Conservation (phyloP, 2,888 invertebrate genomes). For the Acleris holmiana region DNA sequence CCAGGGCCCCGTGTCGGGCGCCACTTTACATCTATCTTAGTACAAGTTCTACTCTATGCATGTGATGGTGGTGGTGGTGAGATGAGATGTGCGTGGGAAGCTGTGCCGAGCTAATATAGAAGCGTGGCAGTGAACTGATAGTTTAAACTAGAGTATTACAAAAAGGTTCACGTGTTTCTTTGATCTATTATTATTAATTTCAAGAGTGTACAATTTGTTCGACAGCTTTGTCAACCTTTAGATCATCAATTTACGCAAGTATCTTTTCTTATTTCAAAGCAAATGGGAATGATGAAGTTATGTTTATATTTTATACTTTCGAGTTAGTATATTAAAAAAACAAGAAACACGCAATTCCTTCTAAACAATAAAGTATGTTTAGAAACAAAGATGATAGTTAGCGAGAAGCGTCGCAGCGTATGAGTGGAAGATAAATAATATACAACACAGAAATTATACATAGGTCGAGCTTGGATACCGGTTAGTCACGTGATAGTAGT, state of each 20-base stretch:
- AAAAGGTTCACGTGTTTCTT: slow-evolving; percentile 37
- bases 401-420: slow-evolving; percentile 31
- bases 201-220: not conserved
- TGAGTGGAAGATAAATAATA: slow-evolving; percentile 30
- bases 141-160: slow-evolving; percentile 33
- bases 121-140: slow-evolving; percentile 49
- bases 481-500: slow-evolving; percentile 25
- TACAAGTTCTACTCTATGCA: slow-evolving; percentile 42
- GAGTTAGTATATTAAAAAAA: not conserved
- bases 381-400: slow-evolving; percentile 22
- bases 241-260: not conserved
- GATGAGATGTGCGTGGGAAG: slow-evolving; percentile 54
- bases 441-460: slow-evolving; percentile 29
- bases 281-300: too few relatives aligned
- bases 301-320: too few relatives aligned
- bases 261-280: too few relatives aligned
- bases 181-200: not conserved
- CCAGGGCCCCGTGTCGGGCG: slow-evolving; percentile 38
- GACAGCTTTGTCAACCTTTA: not conserved
- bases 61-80: slow-evolving; percentile 44
- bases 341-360: slow-evolving; percentile 18
- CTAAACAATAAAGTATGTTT: slow-evolving; percentile 9
- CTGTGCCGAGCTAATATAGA: slow-evolving; percentile 56
- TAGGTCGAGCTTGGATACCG: not conserved
- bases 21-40: slow-evolving; percentile 40